These are phyloP conservation scores for Mesorhabditis sp. DNA, from an alignment of 2,888 invertebrate species.

Conservation along the genomic window DNA sequence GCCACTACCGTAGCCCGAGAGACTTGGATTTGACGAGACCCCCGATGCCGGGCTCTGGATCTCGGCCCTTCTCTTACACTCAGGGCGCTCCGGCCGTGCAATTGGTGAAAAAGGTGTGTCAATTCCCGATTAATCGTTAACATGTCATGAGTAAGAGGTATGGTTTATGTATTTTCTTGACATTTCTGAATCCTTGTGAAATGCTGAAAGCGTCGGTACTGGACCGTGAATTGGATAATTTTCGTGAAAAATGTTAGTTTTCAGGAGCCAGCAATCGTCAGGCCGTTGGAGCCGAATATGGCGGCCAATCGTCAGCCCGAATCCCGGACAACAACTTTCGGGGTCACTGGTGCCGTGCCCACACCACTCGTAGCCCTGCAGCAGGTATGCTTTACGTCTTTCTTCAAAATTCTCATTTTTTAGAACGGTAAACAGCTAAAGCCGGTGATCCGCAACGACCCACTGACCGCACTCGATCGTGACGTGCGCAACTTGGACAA, in stretches of 20 bases:
- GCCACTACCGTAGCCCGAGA: not conserved
- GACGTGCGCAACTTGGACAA: not conserved
- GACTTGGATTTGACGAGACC: not conserved
- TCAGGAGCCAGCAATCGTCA: slow-evolving; percentile 5
- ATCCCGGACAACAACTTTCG: not conserved
- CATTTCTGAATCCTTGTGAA: too few species aligned
- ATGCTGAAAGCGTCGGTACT: too few species aligned
- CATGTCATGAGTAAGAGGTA: too few species aligned
- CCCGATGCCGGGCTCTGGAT: not conserved
- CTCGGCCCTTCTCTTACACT: too few species aligned
- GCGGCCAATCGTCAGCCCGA: not conserved
- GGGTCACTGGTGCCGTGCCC: slow-evolving; percentile 2
- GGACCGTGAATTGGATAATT: too few species aligned
- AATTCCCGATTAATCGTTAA: not conserved
- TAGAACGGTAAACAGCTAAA: slow-evolving; percentile 22
- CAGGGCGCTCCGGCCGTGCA: not conserved
- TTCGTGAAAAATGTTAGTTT: not conserved
- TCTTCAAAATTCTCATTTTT: slow-evolving; percentile 3
- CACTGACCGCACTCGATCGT: slow-evolving; percentile 11
- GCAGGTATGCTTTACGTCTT: slow-evolving; percentile 7
- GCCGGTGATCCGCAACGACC: not conserved
- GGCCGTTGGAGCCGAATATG: not conserved
- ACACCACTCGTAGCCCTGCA: not conserved
- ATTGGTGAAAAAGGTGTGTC: slow-evolving; percentile 1
- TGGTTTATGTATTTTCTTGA: too few species aligned